Percentiles rank a stretch among this genome's conserved stretches.
Evolutionary conservation across 2,797 vertebrate genomes (phyloP).

Genomic region (Scolopax rusticola): DNA sequence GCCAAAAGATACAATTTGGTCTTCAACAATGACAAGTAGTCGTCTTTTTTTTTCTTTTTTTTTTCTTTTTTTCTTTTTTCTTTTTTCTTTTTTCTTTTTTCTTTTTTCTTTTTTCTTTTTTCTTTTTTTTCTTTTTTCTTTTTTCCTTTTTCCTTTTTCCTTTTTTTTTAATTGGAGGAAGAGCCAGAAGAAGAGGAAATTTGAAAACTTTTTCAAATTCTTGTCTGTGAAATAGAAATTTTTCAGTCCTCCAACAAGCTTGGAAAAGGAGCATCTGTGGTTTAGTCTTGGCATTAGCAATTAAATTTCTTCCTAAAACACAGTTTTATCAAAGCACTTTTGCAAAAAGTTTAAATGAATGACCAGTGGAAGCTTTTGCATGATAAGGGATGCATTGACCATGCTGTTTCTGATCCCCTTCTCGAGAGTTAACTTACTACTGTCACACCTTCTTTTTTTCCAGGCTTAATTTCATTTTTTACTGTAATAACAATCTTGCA

Average conservation of each 20-base stretch:
- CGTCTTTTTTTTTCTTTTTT: too few species aligned
- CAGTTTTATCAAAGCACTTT: background rate
- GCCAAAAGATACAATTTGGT: background rate
- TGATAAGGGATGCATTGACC: accelerated
- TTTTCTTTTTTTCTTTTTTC: too few species aligned
- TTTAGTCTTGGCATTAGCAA: background rate
- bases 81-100: too few species aligned
- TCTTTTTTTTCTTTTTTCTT: background rate
- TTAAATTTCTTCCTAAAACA: background rate
- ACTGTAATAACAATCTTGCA: background rate
- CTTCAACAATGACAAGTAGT: background rate
- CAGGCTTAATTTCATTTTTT: background rate
- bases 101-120: too few species aligned
- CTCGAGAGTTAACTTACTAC: background rate
- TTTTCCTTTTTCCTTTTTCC: background rate
- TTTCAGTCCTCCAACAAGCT: background rate
- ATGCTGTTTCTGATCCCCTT: background rate
- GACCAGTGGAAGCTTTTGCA: background rate
- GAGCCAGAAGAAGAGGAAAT: background rate
- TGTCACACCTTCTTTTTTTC: background rate
- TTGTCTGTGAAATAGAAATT: background rate
- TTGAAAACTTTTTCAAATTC: background rate
- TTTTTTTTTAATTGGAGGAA: background rate
- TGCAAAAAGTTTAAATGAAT: background rate
- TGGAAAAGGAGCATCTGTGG: background rate